These are phyloP conservation scores for Gambusia holbrooki DNA, from an alignment of 2,113 vertebrate species.

Conservation along the genomic window DNA sequence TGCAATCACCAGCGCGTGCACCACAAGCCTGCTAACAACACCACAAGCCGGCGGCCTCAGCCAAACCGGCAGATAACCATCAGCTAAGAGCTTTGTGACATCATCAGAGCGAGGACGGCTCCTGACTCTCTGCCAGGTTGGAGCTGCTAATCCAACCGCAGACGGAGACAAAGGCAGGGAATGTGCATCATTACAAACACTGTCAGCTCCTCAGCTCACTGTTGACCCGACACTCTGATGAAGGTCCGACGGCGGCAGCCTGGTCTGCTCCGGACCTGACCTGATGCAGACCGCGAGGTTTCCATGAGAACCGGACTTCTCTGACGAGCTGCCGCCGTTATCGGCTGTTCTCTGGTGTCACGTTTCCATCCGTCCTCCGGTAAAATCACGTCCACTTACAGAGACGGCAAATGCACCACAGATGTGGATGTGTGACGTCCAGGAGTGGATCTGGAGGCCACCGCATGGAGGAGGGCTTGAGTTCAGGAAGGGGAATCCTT, in stretches of 20 bases:
- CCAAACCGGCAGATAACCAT: slow-evolving; percentile 75
- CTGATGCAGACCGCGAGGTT: neutral
- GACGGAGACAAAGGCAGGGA: slow-evolving; percentile 68
- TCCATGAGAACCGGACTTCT: neutral
- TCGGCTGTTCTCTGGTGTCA: slow-evolving; percentile 56
- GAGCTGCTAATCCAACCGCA: slow-evolving; percentile 69
- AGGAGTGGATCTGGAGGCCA: slow-evolving; percentile 30
- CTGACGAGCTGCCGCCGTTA: slow-evolving; percentile 36
- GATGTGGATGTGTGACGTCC: neutral
- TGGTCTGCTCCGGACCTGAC: neutral
- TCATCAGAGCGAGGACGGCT: slow-evolving; percentile 76
- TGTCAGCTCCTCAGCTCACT: slow-evolving; percentile 65
- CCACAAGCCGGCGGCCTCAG: slow-evolving; percentile 65
- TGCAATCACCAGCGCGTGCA: slow-evolving; percentile 63
- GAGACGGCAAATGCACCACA: slow-evolving; percentile 54
- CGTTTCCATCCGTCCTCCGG: slow-evolving; percentile 74
- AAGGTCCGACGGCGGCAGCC: slow-evolving; percentile 2
- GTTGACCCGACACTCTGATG: slow-evolving; percentile 50
- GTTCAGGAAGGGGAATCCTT: too few species aligned
- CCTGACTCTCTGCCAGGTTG: slow-evolving; percentile 65
- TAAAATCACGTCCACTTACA: slow-evolving; percentile 78
- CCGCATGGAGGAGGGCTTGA: neutral
- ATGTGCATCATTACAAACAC: slow-evolving; percentile 70
- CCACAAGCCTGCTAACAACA: slow-evolving; percentile 63
- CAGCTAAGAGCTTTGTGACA: slow-evolving; percentile 80